Evolutionary conservation across 2,797 vertebrate genomes (phyloP), one percentile per base, ranked within the genome.

Genomic region (Acropternis orthonyx): DNA sequence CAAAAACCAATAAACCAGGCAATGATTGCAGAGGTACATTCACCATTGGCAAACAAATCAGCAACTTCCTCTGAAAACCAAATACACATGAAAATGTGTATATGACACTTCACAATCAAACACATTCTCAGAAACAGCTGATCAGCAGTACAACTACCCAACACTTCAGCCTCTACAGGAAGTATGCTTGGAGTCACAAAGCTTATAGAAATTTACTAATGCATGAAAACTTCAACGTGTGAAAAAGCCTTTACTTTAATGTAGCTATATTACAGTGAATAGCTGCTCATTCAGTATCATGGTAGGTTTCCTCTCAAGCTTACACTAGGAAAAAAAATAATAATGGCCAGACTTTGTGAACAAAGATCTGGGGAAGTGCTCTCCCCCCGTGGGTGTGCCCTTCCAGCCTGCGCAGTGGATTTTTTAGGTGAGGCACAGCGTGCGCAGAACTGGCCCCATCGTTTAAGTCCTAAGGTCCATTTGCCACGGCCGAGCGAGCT

Each of bases 211-310:
- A 59, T 75, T 84, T 43, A 91, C 28, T 58, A 86, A 79, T 0
- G 1, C 17, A 66, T 5, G 12, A 43, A 74, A 89, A 80, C 17
- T 37, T 1, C 1, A 74, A 86, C 14, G 34, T 0, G 0, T 51
- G 32, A 66, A 92, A 73, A 81, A 85, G 21, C 8, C 55, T 92
- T 73, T 62, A 52, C n/a, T 58, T 78, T 39, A 67, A 10, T 59
- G 41, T 14, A 86, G 54, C 58, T 66, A 8, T 51, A 73, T 21
- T 61, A 56, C 24, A 81, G 52, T 8, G 5, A 81, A 3, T 6
- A 85, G 41, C 41, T 65, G 12, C 17, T 75, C 23, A 34, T n/a
- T 72, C 43, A 55, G 8, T 34, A 41, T n/a, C 44, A 59, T 1
- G 0, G 22, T 24, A 63, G n/a, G 46, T 62, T 37, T 86, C 74